Percentiles rank a stretch among this genome's conserved stretches.
Conservation (phyloP, 2,888 invertebrate genomes). For the Volucella inanis region DNA sequence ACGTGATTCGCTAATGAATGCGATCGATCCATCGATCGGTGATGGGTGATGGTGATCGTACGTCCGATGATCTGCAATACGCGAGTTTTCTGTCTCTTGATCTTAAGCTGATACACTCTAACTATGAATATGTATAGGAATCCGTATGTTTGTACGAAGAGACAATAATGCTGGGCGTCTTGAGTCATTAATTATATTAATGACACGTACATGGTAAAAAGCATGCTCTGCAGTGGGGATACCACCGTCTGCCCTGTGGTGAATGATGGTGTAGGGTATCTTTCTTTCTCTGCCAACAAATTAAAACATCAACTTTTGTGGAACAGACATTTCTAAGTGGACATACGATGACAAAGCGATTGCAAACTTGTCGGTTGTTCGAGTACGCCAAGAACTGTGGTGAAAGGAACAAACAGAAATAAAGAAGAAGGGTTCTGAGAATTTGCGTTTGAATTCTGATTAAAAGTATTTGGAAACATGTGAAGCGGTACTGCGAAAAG, state of each 20-base stretch:
- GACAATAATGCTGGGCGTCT: slow-evolving; percentile 71
- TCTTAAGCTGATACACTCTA: neutral
- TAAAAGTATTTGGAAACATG: too few species aligned
- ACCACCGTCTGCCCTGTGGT: neutral
- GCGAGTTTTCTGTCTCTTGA: slow-evolving; percentile 41
- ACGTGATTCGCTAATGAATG: slow-evolving; percentile 75
- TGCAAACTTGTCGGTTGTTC: slow-evolving; percentile 5
- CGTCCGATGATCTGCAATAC: slow-evolving; percentile 64
- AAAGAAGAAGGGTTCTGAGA: neutral
- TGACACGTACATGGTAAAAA: slow-evolving; percentile 66
- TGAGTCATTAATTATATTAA: slow-evolving; percentile 74
- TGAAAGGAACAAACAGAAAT: neutral
- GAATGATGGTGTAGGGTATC: slow-evolving; percentile 16
- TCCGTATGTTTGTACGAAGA: slow-evolving; percentile 6
- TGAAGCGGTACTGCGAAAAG: too few species aligned
- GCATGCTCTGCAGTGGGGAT: slow-evolving; percentile 28
- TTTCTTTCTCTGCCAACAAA: slow-evolving; percentile 56
- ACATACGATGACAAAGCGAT: slow-evolving; percentile 62
- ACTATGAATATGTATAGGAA: slow-evolving; percentile 4
- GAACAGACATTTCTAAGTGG: slow-evolving; percentile 58
- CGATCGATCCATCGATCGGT: slow-evolving; percentile 72
- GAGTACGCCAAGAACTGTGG: neutral
- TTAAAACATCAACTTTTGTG: slow-evolving; percentile 67
- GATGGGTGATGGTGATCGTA: slow-evolving; percentile 41
- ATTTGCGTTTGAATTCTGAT: too few species aligned